A percentile compares a stretch with the other conserved stretches of the same genome.
These are phyloP conservation scores for Cryptus armator DNA, from an alignment of 2,888 invertebrate genomes.

Conservation along the genomic window DNA sequence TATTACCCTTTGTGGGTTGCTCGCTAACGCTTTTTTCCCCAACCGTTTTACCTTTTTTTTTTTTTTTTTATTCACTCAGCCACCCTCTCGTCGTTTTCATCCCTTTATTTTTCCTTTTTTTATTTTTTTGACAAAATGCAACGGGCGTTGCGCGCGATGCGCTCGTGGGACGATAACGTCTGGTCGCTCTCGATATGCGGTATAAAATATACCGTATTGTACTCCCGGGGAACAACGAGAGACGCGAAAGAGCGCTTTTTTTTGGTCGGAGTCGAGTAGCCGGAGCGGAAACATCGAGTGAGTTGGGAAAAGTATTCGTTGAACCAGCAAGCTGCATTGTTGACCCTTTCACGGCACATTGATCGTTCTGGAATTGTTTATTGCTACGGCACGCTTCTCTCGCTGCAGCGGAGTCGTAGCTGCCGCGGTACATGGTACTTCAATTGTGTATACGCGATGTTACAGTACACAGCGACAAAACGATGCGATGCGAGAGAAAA, in stretches of 20 bases:
- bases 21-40: slow-evolving; percentile 8
- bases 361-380: slow-evolving; percentile 47
- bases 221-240: slow-evolving; percentile 12
- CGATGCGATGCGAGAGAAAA: background rate
- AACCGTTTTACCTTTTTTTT: slow-evolving; percentile 32
- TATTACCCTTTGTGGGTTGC: slow-evolving; percentile 30
- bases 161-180: slow-evolving; percentile 48
- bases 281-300: slow-evolving; percentile 41
- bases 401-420: background rate
- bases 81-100: slow-evolving; percentile 9
- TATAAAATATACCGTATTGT: slow-evolving; percentile 37
- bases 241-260: background rate
- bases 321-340: slow-evolving; percentile 45
- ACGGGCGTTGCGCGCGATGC: slow-evolving; percentile 20
- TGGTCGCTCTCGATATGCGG: slow-evolving; percentile 34
- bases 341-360: slow-evolving; percentile 53
- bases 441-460: background rate
- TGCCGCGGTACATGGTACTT: background rate
- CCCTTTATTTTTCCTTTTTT: slow-evolving; percentile 27
- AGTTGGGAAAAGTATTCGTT: slow-evolving; percentile 47
- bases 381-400: slow-evolving; percentile 8
- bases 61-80: slow-evolving; percentile 23
- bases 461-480: background rate
- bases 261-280: slow-evolving; percentile 35
- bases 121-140: slow-evolving; percentile 31